A percentile compares a stretch with the other conserved stretches of the same genome.
Evolutionary conservation across 2,888 invertebrate species (phyloP).

Genomic region (Drosophila affinis): DNA sequence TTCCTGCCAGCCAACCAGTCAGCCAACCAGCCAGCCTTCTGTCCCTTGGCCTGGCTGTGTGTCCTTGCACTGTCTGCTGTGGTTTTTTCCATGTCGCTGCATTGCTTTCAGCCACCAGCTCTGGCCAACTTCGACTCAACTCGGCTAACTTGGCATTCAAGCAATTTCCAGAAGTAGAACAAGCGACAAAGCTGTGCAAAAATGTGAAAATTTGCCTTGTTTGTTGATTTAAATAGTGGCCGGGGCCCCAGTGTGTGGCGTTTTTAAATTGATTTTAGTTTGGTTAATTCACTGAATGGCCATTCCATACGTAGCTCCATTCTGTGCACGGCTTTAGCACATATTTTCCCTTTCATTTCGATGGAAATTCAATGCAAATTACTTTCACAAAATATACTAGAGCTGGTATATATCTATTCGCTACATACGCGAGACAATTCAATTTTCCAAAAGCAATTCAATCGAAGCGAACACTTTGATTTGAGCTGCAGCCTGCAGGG

Average conservation of each 20-base stretch:
- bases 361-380: neutral
- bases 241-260: conserved; percentile 28
- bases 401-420: neutral
- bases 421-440: neutral
- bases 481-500: neutral
- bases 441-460: neutral
- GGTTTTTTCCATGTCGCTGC: conserved; percentile 74
- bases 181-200: neutral
- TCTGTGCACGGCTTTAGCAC: no score
- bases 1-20: conserved; percentile 10
- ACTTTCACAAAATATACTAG: neutral
- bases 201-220: conserved; percentile 46
- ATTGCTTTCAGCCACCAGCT: conserved; percentile 64
- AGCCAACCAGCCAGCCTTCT: no score
- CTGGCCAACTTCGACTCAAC: conserved; percentile 57
- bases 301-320: neutral
- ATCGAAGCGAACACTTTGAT: neutral
- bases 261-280: conserved; percentile 50
- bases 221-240: conserved; percentile 57
- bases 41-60: conserved; percentile 14
- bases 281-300: conserved; percentile 56
- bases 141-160: conserved; percentile 53
- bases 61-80: conserved; percentile 57
- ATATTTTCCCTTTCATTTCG: neutral
- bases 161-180: conserved; percentile 38